Conservation (phyloP, 2,113 vertebrate genomes). For the Ahaetulla prasina region DNA sequence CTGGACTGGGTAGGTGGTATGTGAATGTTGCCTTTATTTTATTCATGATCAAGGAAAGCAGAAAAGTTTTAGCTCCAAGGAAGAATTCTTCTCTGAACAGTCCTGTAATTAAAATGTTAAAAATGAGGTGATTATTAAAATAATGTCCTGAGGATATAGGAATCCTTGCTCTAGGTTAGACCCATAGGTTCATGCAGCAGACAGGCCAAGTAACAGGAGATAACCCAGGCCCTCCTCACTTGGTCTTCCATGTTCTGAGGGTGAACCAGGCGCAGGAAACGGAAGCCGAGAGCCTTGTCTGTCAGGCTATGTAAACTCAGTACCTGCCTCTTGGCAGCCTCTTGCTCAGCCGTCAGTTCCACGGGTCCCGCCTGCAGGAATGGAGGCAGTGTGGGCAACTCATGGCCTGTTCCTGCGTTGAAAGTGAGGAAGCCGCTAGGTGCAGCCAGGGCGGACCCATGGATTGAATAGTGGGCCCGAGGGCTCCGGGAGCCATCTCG, state of each 20-base stretch:
- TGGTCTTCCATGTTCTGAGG: constrained; percentile 38
- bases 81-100: neutral
- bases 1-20: too few species aligned
- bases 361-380: constrained; percentile 18
- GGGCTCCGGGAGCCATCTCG: neutral
- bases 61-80: neutral
- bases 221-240: constrained; percentile 38
- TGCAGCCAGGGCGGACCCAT: constrained; percentile 33
- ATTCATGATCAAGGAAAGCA: neutral
- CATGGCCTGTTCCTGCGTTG: neutral
- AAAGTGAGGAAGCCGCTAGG: constrained; percentile 44
- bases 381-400: neutral
- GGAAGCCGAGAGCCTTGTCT: constrained; percentile 40
- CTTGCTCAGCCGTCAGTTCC: constrained; percentile 8
- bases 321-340: constrained; percentile 27
- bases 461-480: constrained; percentile 14
- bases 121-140: neutral
- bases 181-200: constrained; percentile 49
- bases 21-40: neutral
- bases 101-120: neutral
- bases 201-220: constrained; percentile 49
- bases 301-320: constrained; percentile 45
- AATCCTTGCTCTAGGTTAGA: neutral
- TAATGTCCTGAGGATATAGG: neutral
- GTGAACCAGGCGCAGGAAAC: constrained; percentile 37